Evolutionary conservation across 2,113 vertebrate genomes (phyloP).

Genomic region (Tragelaphus scriptus): DNA sequence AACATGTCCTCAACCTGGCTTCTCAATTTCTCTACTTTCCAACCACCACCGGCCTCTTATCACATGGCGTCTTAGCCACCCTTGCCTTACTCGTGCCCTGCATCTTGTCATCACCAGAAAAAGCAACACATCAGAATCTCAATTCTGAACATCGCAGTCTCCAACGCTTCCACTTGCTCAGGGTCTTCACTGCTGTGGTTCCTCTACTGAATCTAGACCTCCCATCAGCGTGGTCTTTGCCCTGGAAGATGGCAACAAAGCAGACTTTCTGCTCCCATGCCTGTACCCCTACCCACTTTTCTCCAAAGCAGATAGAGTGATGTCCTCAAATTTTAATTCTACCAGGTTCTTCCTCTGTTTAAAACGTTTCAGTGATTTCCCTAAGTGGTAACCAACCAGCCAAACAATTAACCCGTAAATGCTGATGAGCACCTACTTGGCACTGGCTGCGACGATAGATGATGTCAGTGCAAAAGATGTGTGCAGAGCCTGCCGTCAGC

Average conservation of each 20-base stretch:
- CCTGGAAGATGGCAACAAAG: not conserved
- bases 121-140: not conserved
- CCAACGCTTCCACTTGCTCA: not conserved
- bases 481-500: not conserved
- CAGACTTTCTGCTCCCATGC: not conserved
- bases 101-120: not conserved
- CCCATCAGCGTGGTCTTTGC: not conserved
- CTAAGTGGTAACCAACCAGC: not conserved
- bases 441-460: not conserved
- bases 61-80: not conserved
- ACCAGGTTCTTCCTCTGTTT: not conserved
- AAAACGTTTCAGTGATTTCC: not conserved
- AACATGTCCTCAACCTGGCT: no score
- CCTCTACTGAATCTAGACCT: not conserved
- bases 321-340: not conserved
- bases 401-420: not conserved
- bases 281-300: not conserved
- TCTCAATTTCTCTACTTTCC: not conserved
- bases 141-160: not conserved
- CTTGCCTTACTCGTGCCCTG: fast-evolving
- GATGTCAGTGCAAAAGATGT: no score
- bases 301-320: not conserved
- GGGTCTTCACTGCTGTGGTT: not conserved
- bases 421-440: not conserved
- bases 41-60: not conserved